phyloP scores from a whole-genome alignment of 2,888 invertebrate genomes.

The Drosophila melanosoma region DNA sequence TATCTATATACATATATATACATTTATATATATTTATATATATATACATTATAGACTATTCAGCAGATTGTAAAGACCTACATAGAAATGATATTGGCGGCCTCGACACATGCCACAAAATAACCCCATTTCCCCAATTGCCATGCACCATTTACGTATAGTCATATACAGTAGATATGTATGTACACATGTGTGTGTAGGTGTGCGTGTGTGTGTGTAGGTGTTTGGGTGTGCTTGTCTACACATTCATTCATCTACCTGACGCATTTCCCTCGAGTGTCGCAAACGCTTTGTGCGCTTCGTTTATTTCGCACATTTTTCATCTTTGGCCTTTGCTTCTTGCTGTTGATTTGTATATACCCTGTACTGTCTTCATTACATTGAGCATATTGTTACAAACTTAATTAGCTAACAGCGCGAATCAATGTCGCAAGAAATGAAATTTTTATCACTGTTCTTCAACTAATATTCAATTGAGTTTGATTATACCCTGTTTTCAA shows the following conservation, averaged over 20 bases:
- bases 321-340: slow-evolving; percentile 59
- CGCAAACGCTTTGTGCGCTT: slow-evolving; percentile 66
- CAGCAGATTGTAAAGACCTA: slow-evolving; percentile 40
- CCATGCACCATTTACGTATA: slow-evolving; percentile 43
- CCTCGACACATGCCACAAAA: slow-evolving; percentile 52
- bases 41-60: slow-evolving; percentile 26
- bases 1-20: neutral
- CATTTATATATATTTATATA: neutral
- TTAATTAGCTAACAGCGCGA: neutral
- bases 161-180: slow-evolving; percentile 2
- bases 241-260: slow-evolving; percentile 49
- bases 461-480: neutral
- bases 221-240: neutral
- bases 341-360: slow-evolving; percentile 26
- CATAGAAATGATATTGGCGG: slow-evolving; percentile 41
- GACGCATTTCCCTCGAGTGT: slow-evolving; percentile 68
- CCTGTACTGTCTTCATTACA: slow-evolving; percentile 22
- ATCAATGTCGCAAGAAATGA: neutral
- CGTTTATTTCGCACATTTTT: slow-evolving; percentile 72
- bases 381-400: neutral
- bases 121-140: neutral
- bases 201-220: slow-evolving; percentile 3
- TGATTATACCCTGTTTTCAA: neutral
- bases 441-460: neutral
- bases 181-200: neutral